Evolutionary conservation across 2,888 invertebrate species (phyloP), one percentile per base, ranked within the genome.

Genomic region (Protonemura montana): DNA sequence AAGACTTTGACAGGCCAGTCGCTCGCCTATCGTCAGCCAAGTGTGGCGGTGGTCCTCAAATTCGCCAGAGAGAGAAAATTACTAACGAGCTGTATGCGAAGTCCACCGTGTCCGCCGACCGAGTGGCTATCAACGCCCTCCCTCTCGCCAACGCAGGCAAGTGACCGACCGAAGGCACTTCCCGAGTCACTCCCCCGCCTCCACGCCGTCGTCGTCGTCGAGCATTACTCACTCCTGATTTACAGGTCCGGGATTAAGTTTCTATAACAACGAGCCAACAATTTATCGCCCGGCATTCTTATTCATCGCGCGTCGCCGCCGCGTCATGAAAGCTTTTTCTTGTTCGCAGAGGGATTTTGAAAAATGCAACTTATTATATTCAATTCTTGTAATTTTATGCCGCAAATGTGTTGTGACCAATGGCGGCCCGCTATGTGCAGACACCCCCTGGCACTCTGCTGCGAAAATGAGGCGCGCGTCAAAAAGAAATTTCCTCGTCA

Each of bases 211-310:
- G 59, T 10, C 59, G 16, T 21, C 26, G 28, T 13, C 41, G 80
- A 2, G 81, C 86, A 85, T 87, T 87, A 85, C 76, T 87, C 86
- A 85, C 77, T 41, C 85, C 81, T 87, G 86, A 87, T 87, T 87
- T 85, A 87, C 86, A 35, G 80, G 42, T 16, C 85, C 76, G 28
- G 85, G 86, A 78, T 78, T 78, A 78, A 78, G 78, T 78, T 78
- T 78, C 59, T 78, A 78, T 78, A 59, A 59, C 59, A 59, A 59
- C 27, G 28, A 83, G 26, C 82, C n/a, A 26, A 27, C 83, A 82
- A 87, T 87, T 87, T 87, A 87, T 87, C 30, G 87, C 42, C n/a
- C 77, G 29, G 78, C 86, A 86, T 85, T 30, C 28, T 78, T 83
- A 87, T 87, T 87, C 87, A 87, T 85, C 78, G 13, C 80, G 85